Evolutionary conservation across 1,140 invertebrate genomes (phyloP), one percentile per base, ranked within the genome.

Genomic region (Gonioctena quinquepunctata): DNA sequence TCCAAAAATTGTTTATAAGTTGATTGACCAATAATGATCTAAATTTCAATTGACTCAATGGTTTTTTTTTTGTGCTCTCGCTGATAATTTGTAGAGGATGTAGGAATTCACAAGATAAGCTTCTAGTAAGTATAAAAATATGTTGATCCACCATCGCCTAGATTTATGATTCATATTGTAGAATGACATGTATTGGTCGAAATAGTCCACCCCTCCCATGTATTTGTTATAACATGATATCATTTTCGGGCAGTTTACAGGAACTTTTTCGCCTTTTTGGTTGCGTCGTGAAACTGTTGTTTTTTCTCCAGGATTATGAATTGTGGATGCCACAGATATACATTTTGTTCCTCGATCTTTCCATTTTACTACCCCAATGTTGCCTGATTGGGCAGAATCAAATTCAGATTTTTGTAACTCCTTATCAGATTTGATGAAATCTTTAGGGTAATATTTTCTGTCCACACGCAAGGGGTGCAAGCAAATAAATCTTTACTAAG

Each of bases 151-250:
- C n/a, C 50, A 54, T 27, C 7, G 26, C 26, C 63, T 21, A 18
- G 63, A n/a, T 61, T 61, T 60, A 13, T 60, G 8, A 60, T 23
- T 50, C 21, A 65, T 52, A 65, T 48, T 52, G 23, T 65, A 65
- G 11, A 49, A 65, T 21, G 33, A n/a, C 21, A 27, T 22, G 6
- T 13, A 60, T 23, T 60, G 1, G 2, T 26, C 21, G n/a, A 60
- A 28, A 3, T 13, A 26, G 6, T 60, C 57, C 4, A 18, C 8
- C n/a, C 63, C 63, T 2, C 63, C 25, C 48, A 26, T 52, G n/a
- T 52, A 23, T 66, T 50, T 26, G 26, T 56, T 66, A n/a, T 54
- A 56, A 25, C 22, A 26, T 16, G 21, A 27, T 13, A 66, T 66
- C 0, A 66, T 54, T 52, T 66, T 50, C 23, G 63, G 22, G 26